Evolutionary conservation across 2,888 invertebrate genomes (phyloP), one percentile per base, ranked within the genome.

Genomic region (Baccha elongata): DNA sequence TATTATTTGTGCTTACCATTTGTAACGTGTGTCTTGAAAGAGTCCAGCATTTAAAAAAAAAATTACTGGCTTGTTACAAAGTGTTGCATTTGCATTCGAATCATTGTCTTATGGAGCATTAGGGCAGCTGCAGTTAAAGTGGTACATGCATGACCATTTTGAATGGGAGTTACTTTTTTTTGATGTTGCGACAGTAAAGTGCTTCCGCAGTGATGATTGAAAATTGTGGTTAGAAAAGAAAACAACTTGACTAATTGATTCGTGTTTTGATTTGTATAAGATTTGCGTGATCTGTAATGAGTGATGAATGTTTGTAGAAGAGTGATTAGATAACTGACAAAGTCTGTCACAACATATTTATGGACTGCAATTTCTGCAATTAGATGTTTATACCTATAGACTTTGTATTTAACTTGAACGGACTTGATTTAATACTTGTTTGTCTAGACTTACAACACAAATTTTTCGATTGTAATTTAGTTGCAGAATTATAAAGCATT

Each of bases 71-170:
- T 60, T 48, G 55, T 58, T 53, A 48, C 13, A 42, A 17, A 21
- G 68, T 23, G 42, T n/a, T 35, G n/a, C n/a, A 40, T 67, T 67
- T 60, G 58, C 37, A 48, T 58, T 58, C 7, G 21, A 50, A 62
- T 35, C 37, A 15, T 73, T 62, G 72, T 26, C 44, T 64, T 65
- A 35, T 60, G 73, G 79, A 79, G 71, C 65, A 78, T 65, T 78
- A 65, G 78, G 71, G 62, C 79, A 79, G 52, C 44, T 53, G 67
- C 67, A 44, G 23, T 58, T 15, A 58, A 40, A 40, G 44, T 17
- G 37, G 37, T 60, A 40, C 19, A 19, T 29, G 6, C 19, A 37
- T 17, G 37, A 40, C 15, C 11, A 6, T 53, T 7, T 11, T 53
- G 32, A 76, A 76, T 72, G 72, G 48, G 23, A 62, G 53, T 37